Evolutionary conservation across 2,113 vertebrate species (phyloP).

Genomic region (Crotalus helleri): DNA sequence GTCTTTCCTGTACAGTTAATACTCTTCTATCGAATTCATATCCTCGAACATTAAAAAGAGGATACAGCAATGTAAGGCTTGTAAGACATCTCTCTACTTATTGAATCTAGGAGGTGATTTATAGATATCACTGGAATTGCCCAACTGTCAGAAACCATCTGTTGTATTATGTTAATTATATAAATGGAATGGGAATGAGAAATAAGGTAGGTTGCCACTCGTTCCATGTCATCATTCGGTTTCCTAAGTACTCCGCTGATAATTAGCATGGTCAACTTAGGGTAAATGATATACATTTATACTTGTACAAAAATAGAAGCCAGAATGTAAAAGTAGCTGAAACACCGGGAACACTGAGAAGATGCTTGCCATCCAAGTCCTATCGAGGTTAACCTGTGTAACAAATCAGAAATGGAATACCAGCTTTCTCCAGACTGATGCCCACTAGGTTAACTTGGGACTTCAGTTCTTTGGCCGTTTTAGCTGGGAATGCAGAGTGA

Average conservation of each 20-base stretch:
- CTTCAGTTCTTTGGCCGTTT: not conserved
- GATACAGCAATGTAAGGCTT: not conserved
- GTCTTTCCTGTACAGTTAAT: not conserved
- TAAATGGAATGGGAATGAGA: not conserved
- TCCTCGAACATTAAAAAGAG: not conserved
- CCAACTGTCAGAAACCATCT: not conserved
- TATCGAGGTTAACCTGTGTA: not conserved
- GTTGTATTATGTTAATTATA: not conserved
- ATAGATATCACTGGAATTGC: not conserved
- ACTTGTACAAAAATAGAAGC: not conserved
- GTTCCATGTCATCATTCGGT: not conserved
- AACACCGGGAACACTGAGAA: not conserved
- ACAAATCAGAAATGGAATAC: not conserved
- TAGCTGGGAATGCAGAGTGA: not conserved
- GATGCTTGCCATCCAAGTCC: not conserved
- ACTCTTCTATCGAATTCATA: not conserved
- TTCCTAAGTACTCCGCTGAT: no score
- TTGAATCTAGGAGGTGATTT: not conserved
- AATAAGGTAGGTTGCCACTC: not conserved
- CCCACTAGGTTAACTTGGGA: not conserved
- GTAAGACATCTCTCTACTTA: not conserved
- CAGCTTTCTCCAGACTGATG: not conserved
- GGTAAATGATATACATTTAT: not conserved
- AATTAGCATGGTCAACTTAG: not conserved
- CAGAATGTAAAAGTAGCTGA: not conserved